Evolutionary conservation across 2,797 vertebrate genomes (phyloP), one percentile per base, ranked within the genome.

Genomic region (Scarus forsteni): DNA sequence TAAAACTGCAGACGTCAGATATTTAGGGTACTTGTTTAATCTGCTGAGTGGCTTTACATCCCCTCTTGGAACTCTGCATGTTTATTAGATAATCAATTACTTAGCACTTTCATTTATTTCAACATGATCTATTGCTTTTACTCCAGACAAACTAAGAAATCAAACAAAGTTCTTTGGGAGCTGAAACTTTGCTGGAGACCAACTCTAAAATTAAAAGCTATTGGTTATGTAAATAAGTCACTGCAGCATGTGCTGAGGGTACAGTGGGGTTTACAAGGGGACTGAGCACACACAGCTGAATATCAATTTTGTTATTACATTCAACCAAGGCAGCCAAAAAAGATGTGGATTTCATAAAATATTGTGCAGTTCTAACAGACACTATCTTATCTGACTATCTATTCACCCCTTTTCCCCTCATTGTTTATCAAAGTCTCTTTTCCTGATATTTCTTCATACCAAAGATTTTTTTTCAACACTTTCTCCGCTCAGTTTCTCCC

Each of bases 141-240:
- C 10, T 19, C 18, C 49, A 53, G 50, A 70, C 53, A 69, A 45
- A 73, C 71, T 54, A 62, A 43, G n/a, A 62, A 27, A 16, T 54
- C n/a, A 52, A 53, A 34, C 10, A 75, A 72, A 71, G 69, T 70
- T 85, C 60, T 61, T 48, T 27, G 8, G 43, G 43, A 15, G 48
- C 53, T 65, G 7, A 70, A 82, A 75, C 79, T 83, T 84, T 44
- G 56, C 0, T 44, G 63, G 66, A 43, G 48, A 19, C 60, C 40
- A 78, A 62, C 54, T 79, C 39, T 52, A 66, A n/a, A 77, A 80
- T 81, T 65, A 75, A 77, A 82, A 83, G 56, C 39, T 19, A 86
- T 80, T 86, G 87, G 90, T 90, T 88, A 78, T 83, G 86, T 50
- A 74, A 70, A 88, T 73, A 4, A 66, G 57, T 55, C 18, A 9